Percentiles rank a stretch among this genome's conserved stretches.
Evolutionary conservation across 2,888 invertebrate genomes (phyloP).

Genomic region (Nesidiocoris tenuis): DNA sequence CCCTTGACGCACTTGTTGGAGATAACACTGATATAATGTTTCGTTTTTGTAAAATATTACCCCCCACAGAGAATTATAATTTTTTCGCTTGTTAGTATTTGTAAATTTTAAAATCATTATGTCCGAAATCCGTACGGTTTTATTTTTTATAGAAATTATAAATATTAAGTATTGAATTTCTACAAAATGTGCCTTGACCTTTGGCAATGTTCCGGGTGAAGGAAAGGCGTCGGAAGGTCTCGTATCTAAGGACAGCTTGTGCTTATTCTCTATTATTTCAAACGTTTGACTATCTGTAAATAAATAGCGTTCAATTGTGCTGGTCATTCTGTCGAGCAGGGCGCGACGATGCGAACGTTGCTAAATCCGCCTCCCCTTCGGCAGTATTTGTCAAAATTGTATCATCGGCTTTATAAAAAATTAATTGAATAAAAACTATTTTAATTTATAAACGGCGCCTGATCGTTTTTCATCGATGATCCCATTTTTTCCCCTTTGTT

Average conservation of each 20-base stretch:
- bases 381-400: constrained; percentile 33
- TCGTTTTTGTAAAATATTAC: constrained; percentile 31
- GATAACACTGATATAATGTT: constrained; percentile 28
- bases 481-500: not conserved
- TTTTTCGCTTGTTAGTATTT: constrained; percentile 46
- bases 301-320: constrained; percentile 33
- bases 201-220: constrained; percentile 12
- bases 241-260: constrained; percentile 1
- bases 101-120: constrained; percentile 46
- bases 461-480: not conserved
- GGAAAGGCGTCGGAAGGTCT: not conserved
- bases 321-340: constrained; percentile 14
- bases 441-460: constrained; percentile 21
- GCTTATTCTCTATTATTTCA: constrained; percentile 22
- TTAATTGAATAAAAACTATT: constrained; percentile 44
- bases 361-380: not conserved
- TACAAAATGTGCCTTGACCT: constrained; percentile 31
- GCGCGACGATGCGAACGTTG: not conserved
- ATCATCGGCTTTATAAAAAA: constrained; percentile 41
- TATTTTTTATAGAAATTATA: constrained; percentile 38
- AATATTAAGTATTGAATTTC: not conserved
- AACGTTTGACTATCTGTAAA: constrained; percentile 26
- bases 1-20: constrained; percentile 45
- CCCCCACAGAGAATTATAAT: constrained; percentile 36
- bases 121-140: constrained; percentile 33